Conservation (phyloP, 2,888 invertebrate species). For the Dendrolimus pini region DNA sequence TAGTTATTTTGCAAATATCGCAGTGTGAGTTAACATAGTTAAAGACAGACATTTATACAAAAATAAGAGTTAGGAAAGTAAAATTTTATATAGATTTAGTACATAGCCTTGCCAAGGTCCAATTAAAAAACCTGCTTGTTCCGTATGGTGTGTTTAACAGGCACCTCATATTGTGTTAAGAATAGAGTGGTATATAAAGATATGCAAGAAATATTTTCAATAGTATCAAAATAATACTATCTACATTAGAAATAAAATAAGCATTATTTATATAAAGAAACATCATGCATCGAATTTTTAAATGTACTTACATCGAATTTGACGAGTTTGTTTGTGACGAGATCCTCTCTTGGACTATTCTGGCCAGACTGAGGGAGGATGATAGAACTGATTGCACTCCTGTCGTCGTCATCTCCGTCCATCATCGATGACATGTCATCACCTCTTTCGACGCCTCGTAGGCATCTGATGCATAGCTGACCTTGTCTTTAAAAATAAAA, state of each 20-base stretch:
- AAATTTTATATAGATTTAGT: not conserved
- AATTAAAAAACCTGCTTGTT: not conserved
- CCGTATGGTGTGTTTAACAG: not conserved
- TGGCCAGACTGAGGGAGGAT: conserved; percentile 60
- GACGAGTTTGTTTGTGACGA: conserved; percentile 66
- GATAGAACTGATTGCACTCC: conserved; percentile 78
- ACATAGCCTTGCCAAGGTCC: not conserved
- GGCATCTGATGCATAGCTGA: conserved; percentile 87
- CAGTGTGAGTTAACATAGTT: conserved; percentile 54
- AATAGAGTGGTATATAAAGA: not conserved
- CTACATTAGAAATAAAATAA: conserved; percentile 30
- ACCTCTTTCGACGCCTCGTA: conserved; percentile 76
- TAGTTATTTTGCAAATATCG: conserved; percentile 44
- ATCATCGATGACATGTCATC: conserved; percentile 82
- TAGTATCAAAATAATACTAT: conserved; percentile 19
- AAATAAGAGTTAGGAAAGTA: conserved; percentile 6
- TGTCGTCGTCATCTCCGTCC: conserved; percentile 84
- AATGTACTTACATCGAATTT: conserved; percentile 75
- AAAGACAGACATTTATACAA: conserved; percentile 13
- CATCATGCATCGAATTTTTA: conserved; percentile 11
- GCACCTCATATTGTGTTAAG: not conserved
- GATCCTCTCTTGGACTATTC: conserved; percentile 59
- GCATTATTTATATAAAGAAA: conserved; percentile 17
- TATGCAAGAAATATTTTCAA: conserved; percentile 12
- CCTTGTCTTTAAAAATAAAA: conserved; percentile 79